Evolutionary conservation across 2,797 vertebrate genomes (phyloP), one percentile per base, ranked within the genome.

Genomic region (Spinus pinus): DNA sequence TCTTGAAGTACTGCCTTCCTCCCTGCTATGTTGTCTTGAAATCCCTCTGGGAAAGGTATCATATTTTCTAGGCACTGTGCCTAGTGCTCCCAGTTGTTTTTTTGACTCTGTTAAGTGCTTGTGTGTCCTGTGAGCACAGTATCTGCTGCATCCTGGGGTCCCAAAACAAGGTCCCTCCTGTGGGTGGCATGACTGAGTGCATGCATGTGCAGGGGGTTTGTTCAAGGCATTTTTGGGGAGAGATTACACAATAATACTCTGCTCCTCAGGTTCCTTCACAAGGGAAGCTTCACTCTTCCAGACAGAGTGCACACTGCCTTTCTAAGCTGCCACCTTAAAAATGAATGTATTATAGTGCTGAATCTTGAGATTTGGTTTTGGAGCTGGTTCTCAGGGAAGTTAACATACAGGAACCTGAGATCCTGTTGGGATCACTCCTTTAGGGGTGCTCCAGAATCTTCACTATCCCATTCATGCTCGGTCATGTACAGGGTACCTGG

Each of bases 401-500:
- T 25, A 25, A 44, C 1, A 3, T 14, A 31, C 1, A 0, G 1
- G 9, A 30, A 16, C 0, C 0, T 70, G 33, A 3, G 5, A 20
- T n/a, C 21, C 31, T 78, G 14, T 19, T 54, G 31, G n/a, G 25
- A 41, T 72, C 4, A 0, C 19, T 77, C 37, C 27, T 75, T 46
- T 14, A 51, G 39, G 42, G 41, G 1, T 6, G 14, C 4, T 65
- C 15, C 14, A 9, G 21, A 60, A 24, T 69, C 20, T 37, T 71
- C 67, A 10, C 25, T 62, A 12, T 58, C 37, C 12, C 0, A 0
- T 53, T 71, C 22, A 2, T 14, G 11, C 10, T 53, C 33, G 6
- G 57, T 57, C n/a, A 4, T 4, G 6, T 23, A 12, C 33, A 16
- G 54, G 12, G 12, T 37, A 9, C 4, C 0, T 11, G 28, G 31